phyloP scores from a whole-genome alignment of 2,888 invertebrate genomes.

The Chloroclysta siterata region DNA sequence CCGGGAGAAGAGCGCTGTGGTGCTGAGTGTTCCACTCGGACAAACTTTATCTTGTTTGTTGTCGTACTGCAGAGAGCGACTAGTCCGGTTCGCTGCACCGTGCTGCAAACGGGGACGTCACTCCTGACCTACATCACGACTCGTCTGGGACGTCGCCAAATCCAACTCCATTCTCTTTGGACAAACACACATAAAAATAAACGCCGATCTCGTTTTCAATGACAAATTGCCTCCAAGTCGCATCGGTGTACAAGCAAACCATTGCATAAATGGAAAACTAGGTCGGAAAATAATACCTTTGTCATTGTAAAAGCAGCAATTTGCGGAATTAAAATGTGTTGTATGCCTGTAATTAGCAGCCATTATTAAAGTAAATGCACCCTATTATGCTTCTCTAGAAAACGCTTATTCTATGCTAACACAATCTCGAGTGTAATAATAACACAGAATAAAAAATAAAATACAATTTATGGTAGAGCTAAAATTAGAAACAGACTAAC shows the following conservation, averaged over 20 bases:
- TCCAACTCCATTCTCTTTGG: conserved; percentile 63
- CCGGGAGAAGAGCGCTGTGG: conserved; percentile 3
- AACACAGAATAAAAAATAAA: not conserved
- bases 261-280: conserved; percentile 28
- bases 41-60: conserved; percentile 44
- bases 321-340: conserved; percentile 27
- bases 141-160: conserved; percentile 75
- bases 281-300: conserved; percentile 32
- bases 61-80: conserved; percentile 30
- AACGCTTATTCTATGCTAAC: conserved; percentile 5
- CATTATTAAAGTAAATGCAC: conserved; percentile 33
- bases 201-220: conserved; percentile 42
- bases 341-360: conserved; percentile 26
- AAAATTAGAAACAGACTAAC: not conserved
- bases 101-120: conserved; percentile 64
- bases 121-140: conserved; percentile 78
- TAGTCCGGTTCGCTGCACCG: conserved; percentile 45
- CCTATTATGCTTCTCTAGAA: conserved; percentile 25
- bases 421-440: not conserved
- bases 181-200: conserved; percentile 44
- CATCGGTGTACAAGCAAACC: conserved; percentile 16
- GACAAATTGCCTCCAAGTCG: conserved; percentile 26
- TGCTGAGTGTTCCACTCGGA: conserved; percentile 50
- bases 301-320: conserved; percentile 5
- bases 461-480: not conserved